phyloP scores from a whole-genome alignment of 2,113 vertebrate species.

The Piprites chloris region DNA sequence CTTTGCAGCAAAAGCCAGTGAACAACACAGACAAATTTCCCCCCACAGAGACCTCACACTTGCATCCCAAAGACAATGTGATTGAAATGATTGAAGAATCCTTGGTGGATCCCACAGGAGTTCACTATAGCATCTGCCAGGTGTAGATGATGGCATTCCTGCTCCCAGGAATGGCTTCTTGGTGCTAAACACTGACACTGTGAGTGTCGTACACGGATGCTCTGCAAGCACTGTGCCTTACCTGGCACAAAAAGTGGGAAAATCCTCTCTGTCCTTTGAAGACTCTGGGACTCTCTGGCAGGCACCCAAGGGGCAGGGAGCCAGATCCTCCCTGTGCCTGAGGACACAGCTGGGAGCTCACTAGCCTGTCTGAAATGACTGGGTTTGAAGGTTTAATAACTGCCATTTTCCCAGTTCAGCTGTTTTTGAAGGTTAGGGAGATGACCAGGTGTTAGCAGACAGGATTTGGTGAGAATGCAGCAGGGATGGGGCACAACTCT shows the following conservation, averaged over 20 bases:
- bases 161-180: neutral
- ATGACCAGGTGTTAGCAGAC: neutral
- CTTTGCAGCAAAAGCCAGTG: constrained; percentile 72
- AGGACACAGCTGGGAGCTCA: rapidly evolving
- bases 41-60: constrained; percentile 65
- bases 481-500: neutral
- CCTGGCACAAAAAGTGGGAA: neutral
- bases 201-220: rapidly evolving
- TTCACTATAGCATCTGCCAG: constrained; percentile 85
- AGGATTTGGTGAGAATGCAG: neutral
- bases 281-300: neutral
- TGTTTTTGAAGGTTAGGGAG: neutral
- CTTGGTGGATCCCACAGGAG: constrained; percentile 55
- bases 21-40: constrained; percentile 55
- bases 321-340: rapidly evolving
- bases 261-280: neutral
- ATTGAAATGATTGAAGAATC: constrained; percentile 67
- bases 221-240: neutral
- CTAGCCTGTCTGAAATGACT: neutral
- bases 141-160: constrained; percentile 23
- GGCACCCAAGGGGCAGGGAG: neutral
- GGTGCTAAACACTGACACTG: neutral
- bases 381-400: neutral
- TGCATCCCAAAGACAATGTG: constrained; percentile 65
- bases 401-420: neutral